Conservation (phyloP, 2,113 vertebrate species). For the Todiramphus saurophagus region DNA sequence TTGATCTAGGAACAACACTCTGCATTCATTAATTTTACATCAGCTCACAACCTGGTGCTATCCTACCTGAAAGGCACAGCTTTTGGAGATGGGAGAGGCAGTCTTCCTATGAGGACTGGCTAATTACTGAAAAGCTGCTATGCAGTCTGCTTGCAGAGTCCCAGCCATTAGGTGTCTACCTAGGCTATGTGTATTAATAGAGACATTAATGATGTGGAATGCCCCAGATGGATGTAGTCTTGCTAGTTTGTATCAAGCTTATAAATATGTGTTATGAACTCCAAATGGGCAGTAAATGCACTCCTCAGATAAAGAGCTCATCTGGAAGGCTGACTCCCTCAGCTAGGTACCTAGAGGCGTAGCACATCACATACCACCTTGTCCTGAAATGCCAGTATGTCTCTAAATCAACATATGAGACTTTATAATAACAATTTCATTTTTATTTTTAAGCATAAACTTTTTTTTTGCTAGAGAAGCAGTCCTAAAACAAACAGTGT, state of each 20-base stretch:
- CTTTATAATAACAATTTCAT: not conserved
- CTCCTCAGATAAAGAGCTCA: not conserved
- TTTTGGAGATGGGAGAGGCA: not conserved
- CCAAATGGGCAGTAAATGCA: not conserved
- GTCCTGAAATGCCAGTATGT: not conserved
- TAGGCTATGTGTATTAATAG: not conserved
- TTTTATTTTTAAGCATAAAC: not conserved
- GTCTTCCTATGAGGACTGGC: not conserved
- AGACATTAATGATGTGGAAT: not conserved
- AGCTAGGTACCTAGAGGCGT: not conserved
- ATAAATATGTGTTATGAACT: not conserved
- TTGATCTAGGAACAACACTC: not conserved
- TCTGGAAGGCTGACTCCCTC: not conserved
- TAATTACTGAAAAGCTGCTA: not conserved
- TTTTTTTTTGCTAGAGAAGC: not conserved
- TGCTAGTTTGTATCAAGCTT: not conserved
- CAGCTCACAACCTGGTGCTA: not conserved
- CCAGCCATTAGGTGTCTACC: not conserved
- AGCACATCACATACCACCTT: not conserved
- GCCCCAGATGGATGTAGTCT: not conserved
- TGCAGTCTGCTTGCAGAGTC: not conserved
- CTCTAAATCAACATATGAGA: not conserved
- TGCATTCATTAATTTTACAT: not conserved
- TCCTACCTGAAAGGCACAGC: not conserved
- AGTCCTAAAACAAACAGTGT: not conserved